Conservation (phyloP, 2,113 vertebrate genomes). For the Podarcis raffonei region DNA sequence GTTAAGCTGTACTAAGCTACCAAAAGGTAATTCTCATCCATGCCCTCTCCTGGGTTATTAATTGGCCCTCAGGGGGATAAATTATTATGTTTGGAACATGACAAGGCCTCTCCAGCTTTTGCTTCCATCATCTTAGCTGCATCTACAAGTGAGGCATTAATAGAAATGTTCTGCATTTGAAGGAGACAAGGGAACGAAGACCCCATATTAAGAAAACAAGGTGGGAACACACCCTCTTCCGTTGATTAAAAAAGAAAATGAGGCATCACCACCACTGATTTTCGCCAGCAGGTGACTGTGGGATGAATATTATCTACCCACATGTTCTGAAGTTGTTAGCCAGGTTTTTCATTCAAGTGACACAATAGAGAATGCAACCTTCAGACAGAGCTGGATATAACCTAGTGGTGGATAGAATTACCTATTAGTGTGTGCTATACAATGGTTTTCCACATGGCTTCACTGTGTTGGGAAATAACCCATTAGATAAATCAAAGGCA, state of each 20-base stretch:
- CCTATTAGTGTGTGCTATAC: neutral
- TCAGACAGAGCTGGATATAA: neutral
- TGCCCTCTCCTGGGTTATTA: constrained; percentile 36
- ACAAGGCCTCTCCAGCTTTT: constrained; percentile 19
- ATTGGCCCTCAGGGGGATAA: constrained; percentile 33
- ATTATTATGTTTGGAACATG: constrained; percentile 26
- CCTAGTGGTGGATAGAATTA: neutral
- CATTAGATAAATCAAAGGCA: neutral
- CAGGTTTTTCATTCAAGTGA: neutral
- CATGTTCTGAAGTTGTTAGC: neutral
- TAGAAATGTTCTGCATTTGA: neutral
- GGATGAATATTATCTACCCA: neutral
- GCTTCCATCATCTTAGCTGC: neutral
- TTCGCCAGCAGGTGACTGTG: neutral
- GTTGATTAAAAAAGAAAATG: neutral
- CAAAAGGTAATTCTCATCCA: constrained; percentile 31
- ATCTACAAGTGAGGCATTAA: neutral
- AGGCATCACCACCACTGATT: neutral
- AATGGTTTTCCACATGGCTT: neutral
- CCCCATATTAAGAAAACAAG: neutral
- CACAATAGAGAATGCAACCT: neutral
- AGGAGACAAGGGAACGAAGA: no score
- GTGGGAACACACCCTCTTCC: neutral
- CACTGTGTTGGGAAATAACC: neutral
- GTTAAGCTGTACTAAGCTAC: neutral